Evolutionary conservation across 2,113 vertebrate genomes (phyloP), one percentile per base, ranked within the genome.

Genomic region (Syrmaticus mikado): DNA sequence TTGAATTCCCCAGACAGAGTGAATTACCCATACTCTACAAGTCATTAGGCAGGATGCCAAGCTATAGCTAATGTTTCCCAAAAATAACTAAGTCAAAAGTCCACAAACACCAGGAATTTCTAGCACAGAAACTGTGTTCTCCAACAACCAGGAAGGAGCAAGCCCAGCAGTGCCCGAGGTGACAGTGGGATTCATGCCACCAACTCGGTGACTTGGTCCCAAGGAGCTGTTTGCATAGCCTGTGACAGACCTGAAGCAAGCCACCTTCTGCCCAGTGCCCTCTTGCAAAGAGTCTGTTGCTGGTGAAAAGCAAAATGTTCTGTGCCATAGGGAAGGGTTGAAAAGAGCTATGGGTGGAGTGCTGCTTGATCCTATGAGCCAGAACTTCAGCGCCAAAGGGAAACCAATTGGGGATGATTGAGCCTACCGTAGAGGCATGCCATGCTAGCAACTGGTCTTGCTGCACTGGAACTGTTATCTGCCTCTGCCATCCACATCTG

Each of bases 71-170:
- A 75, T 2, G 4, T 32, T 52, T 83, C 52, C 80, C 76, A 71
- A 81, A 90, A 92, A 68, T 19, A 72, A 78, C 30, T 8, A 25
- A 81, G 38, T 20, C 67, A 34, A 27, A 91, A 87, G 36, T 64
- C 57, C 76, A 28, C 15, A 73, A 96, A 79, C 0, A 4, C 40
- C 85, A 68, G 57, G 80, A 55, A 62, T 90, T 85, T 70, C 79
- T 38, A 80, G 68, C 45, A 32, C 24, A 25, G 82, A 67, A 50
- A 27, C 34, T 21, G 0, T 4, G 11, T 10, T 55, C 40, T 73
- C 38, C 1, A 0, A 13, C 5, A 40, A 4, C 13, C 25, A 41
- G 55, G 0, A 0, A 85, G 68, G 15, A 81, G 73, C 43, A 45
- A 81, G 41, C 13, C 7, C 19, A 13, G 57, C 22, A 45, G 50